Conservation (phyloP, 2,113 vertebrate genomes). For the Caranx ignobilis region DNA sequence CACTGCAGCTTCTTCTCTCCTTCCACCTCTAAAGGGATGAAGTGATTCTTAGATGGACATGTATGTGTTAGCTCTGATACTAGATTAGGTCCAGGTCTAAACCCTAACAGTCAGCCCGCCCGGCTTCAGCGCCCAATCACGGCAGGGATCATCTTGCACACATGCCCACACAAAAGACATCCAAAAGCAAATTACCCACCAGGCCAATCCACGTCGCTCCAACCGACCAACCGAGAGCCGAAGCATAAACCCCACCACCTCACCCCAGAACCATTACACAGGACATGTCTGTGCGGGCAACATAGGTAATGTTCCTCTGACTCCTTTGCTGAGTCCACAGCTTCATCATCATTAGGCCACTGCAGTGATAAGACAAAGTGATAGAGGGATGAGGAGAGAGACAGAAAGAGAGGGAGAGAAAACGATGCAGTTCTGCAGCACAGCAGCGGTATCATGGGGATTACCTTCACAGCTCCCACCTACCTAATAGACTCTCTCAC, state of each 20-base stretch:
- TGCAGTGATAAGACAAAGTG: constrained; percentile 74
- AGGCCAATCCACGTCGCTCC: constrained; percentile 51
- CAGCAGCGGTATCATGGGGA: constrained; percentile 61
- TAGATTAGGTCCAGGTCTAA: constrained; percentile 13
- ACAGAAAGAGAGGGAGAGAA: constrained; percentile 37
- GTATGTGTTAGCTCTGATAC: background rate
- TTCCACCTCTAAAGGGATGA: background rate
- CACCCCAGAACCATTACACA: constrained; percentile 41
- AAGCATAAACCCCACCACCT: constrained; percentile 48
- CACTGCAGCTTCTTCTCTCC: background rate
- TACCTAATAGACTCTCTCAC: constrained; percentile 63
- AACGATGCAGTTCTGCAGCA: constrained; percentile 51
- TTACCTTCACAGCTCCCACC: constrained; percentile 66
- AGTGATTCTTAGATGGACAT: constrained; percentile 11
- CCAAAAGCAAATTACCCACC: constrained; percentile 35
- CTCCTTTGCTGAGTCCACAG: constrained; percentile 75
- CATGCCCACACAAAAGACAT: constrained; percentile 11
- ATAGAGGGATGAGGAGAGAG: constrained; percentile 63
- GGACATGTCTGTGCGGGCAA: constrained; percentile 38
- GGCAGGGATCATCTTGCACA: constrained; percentile 25
- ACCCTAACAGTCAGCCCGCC: background rate
- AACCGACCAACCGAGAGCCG: constrained; percentile 56
- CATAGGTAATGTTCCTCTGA: constrained; percentile 69
- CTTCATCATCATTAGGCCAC: constrained; percentile 82
- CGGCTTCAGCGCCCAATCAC: background rate